These are phyloP conservation scores for Capreolus pygargus DNA, from an alignment of 2,113 vertebrate species.

Conservation along the genomic window DNA sequence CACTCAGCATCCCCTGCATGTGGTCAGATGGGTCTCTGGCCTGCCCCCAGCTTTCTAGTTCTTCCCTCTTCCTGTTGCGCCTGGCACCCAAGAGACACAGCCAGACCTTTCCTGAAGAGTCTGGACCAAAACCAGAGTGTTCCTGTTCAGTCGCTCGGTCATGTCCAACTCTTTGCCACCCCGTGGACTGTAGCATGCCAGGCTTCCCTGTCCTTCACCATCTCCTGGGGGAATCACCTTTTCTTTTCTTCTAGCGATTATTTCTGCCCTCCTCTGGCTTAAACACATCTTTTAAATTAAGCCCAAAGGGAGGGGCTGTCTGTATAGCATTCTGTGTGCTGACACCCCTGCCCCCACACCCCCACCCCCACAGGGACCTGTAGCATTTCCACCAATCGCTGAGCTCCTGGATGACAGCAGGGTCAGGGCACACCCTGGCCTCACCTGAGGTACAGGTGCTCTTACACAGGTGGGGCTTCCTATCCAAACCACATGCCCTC, in stretches of 20 bases:
- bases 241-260: not conserved
- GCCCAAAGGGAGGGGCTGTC: not conserved
- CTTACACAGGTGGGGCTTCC: not conserved
- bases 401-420: not conserved
- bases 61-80: not conserved
- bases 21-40: accelerated
- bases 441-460: not conserved
- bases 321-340: not conserved
- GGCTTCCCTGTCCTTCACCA: not conserved
- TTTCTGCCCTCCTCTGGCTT: not conserved
- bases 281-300: not conserved
- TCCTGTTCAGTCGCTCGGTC: not conserved
- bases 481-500: accelerated
- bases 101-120: slow-evolving; percentile 33
- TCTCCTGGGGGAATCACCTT: not conserved
- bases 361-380: not conserved
- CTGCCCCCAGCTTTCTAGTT: too few relatives aligned
- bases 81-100: slow-evolving; percentile 1
- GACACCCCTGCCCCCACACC: accelerated
- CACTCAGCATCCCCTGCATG: not conserved
- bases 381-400: not conserved
- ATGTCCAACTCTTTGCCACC: not conserved
- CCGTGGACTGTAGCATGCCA: not conserved
- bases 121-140: not conserved
- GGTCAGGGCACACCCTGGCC: not conserved